Base-by-base conservation (phyloP, 2,797 vertebrate genomes). In the Mormyrops boulengeri region DNA sequence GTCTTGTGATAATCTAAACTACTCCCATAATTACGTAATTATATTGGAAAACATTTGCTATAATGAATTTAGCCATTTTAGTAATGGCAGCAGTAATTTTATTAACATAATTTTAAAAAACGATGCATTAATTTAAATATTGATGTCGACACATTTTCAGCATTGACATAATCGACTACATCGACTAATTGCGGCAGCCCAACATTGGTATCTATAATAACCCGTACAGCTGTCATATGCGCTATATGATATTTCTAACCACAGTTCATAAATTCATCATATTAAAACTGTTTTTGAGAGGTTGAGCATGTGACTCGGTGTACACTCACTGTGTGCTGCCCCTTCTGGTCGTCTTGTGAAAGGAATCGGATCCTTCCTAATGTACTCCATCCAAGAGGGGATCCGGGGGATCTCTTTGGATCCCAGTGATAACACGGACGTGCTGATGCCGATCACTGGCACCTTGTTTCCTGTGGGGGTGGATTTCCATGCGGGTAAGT, bases 311-410 rank as follows among this genome's bases (percentile, higher is more conserved):
- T 73, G 69, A 14, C 34, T 17, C 30, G 5, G 38, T 44, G 14
- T 80, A 17, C 14, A 50, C 38, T 85, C 4, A 52, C 26, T 85
- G 22, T 52, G 12, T 22, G 82, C 26, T 85, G 82, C 19, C 22
- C 12, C 9, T 38, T 17, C 14, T 53, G 26, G 30, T 57, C 49
- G 1, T 91, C 88, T 89, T 91, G 38, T 87, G 11, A 2, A 91
- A 99, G 99, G 99, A 90, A 96, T 99, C 89, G 98, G 98, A 91
- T 98, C 97, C 8, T 99, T 99, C 93, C 95, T 99, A 85, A 98
- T 99, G 97, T 99, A 99, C 91, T 99, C 98, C 69, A 96, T 99
- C 92, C 97, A 99, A 66, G 98, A 99, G 95, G 99, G 98, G 90
- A 97, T 99, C 92, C 95, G 98, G 55, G 99, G 99, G 89, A 97